phyloP scores from a whole-genome alignment of 2,797 vertebrate genomes.

The Echiichthys vipera region DNA sequence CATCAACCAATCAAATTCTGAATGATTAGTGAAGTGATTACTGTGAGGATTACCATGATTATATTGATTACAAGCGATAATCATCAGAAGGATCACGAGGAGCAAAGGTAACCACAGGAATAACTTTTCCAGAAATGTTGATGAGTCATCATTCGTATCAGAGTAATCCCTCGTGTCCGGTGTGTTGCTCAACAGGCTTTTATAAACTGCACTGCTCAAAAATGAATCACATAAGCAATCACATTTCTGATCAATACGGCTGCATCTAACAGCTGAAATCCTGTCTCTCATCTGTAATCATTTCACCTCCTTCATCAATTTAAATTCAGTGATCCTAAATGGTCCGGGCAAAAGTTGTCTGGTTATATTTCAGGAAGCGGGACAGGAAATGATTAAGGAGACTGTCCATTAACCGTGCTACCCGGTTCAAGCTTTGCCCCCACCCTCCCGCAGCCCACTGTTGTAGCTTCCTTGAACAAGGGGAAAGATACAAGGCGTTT shows the following conservation, averaged over 20 bases:
- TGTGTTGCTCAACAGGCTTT: neutral
- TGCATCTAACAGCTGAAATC: neutral
- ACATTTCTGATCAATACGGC: neutral
- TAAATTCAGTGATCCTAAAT: conserved; percentile 34
- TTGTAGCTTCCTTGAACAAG: conserved; percentile 1
- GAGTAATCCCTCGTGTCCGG: neutral
- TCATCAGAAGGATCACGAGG: neutral
- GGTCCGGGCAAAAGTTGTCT: neutral
- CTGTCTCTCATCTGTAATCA: neutral
- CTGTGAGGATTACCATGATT: conserved; percentile 7
- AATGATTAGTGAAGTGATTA: conserved; percentile 33
- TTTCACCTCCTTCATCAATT: neutral
- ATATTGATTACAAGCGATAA: conserved; percentile 4
- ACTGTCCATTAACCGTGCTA: conserved; percentile 27
- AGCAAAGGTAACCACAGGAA: neutral
- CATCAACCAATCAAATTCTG: conserved; percentile 14
- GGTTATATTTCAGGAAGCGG: conserved; percentile 20
- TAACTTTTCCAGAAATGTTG: neutral
- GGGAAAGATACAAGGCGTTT: neutral
- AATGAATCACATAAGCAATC: neutral
- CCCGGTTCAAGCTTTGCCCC: neutral
- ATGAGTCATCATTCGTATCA: neutral
- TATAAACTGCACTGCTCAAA: neutral
- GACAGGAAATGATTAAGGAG: conserved; percentile 54
- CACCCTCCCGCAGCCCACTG: neutral